Base-by-base conservation (phyloP, 2,797 vertebrate genomes). In the Syngnathus acus region DNA sequence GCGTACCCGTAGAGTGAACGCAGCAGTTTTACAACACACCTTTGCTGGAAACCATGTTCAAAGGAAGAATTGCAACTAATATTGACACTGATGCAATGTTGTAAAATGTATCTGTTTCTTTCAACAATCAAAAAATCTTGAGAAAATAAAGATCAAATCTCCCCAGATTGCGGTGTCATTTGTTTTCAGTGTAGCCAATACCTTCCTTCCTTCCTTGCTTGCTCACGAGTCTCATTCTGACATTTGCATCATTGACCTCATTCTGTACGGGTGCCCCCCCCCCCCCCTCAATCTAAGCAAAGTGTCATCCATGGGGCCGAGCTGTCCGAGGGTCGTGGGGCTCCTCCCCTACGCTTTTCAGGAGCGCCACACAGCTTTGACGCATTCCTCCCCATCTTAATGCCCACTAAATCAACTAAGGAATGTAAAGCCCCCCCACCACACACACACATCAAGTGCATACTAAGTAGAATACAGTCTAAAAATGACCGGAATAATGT, bases 371-470 rank as follows among this genome's bases (percentile, higher is more conserved):
- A 77, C 80, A 74, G 85, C 86, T 86, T 85, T 86, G 88, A 91
- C 87, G 88, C 88, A 91, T 90, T 91, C 89, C 87, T 89, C 79
- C 78, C 87, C 83, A 88, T 87, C 87, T 89, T 90, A 90, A 84
- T 84, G 76, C 76, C 74, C 61, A 81, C 81, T 91, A 91, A 92
- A 91, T 91, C 86, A 90, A 90, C 80, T 81, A 4, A 87, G 87
- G 90, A 90, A 92, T 92, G 89, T 66, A 68, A 78, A 79, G 72
- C 13, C 60, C 39, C 72, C 78, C 76, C 74, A 26, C 26, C 26
- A 77, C 82, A 73, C 38, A 19, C 75, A 64, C 54, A 83, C 70
- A 75, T 71, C 59, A 69, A 76, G 72, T 84, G 73, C 70, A 78
- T 42, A 42, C 40, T 9, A 43, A 43, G 8, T 32, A 43, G 42